These are phyloP conservation scores for Nymphalis polychloros DNA, from an alignment of 2,888 invertebrate genomes.

Conservation along the genomic window DNA sequence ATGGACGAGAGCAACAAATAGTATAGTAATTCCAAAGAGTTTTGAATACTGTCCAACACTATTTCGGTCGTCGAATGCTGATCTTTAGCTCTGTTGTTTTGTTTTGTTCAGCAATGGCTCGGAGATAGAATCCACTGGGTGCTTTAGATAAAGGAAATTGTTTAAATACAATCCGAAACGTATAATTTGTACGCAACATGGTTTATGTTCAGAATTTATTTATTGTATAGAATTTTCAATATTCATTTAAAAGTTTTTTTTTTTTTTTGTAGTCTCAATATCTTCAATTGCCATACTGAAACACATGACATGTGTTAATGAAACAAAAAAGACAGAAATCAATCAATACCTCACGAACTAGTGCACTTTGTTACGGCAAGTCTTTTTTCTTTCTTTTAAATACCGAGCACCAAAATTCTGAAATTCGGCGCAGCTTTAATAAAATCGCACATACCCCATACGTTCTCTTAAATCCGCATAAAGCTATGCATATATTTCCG, in stretches of 20 bases:
- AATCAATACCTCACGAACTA: slow-evolving; percentile 37
- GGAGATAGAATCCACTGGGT: slow-evolving; percentile 52
- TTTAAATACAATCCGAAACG: slow-evolving; percentile 36
- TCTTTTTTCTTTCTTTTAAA: slow-evolving; percentile 35
- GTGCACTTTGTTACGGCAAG: slow-evolving; percentile 35
- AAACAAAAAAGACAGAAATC: slow-evolving; percentile 21
- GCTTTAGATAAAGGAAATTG: slow-evolving; percentile 42
- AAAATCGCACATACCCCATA: slow-evolving; percentile 32
- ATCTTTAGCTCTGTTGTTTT: slow-evolving; percentile 68
- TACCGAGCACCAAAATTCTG: slow-evolving; percentile 32
- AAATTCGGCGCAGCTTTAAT: slow-evolving; percentile 34
- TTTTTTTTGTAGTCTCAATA: slow-evolving; percentile 14
- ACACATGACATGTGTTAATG: slow-evolving; percentile 19
- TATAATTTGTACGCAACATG: slow-evolving; percentile 11
- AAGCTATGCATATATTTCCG: slow-evolving; percentile 38
- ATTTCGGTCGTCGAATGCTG: slow-evolving; percentile 74
- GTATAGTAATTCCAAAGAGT: slow-evolving; percentile 78
- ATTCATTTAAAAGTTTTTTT: background rate
- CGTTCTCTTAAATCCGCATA: slow-evolving; percentile 36
- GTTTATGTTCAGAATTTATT: background rate
- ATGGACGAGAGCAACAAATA: slow-evolving; percentile 76
- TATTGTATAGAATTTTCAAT: background rate
- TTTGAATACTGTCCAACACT: slow-evolving; percentile 80
- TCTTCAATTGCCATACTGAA: slow-evolving; percentile 14
- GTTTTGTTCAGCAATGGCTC: slow-evolving; percentile 61